A percentile compares a stretch with the other conserved stretches of the same genome.
These are phyloP conservation scores for Eumacrocentrus americanus DNA, from an alignment of 2,888 invertebrate species.

Conservation along the genomic window DNA sequence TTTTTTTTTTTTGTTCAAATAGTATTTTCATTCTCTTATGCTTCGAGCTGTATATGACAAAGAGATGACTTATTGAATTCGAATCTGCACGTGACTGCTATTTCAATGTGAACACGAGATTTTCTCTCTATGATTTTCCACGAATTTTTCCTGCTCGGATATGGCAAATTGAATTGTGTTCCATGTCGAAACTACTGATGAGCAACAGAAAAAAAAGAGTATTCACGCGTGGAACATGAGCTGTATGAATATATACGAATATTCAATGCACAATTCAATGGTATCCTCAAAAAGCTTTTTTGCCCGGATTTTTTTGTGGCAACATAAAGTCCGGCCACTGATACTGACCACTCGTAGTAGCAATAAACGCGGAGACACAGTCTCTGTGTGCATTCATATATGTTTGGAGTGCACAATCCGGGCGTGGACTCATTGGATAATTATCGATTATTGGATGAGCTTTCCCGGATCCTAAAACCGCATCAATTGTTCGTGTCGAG, in stretches of 20 bases:
- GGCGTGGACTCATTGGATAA: slow-evolving; percentile 19
- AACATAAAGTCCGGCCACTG: background rate
- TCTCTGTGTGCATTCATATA: too few species aligned
- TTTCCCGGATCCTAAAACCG: slow-evolving; percentile 17
- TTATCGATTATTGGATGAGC: slow-evolving; percentile 25
- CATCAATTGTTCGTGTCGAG: slow-evolving; percentile 15
- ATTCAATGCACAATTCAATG: too few species aligned
- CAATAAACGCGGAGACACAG: background rate
- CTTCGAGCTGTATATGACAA: too few species aligned
- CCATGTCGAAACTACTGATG: background rate
- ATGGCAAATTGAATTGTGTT: background rate
- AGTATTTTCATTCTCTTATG: too few species aligned
- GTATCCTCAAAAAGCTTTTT: background rate
- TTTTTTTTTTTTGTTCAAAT: too few species aligned
- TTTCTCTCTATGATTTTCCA: background rate
- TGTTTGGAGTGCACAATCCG: slow-evolving; percentile 4
- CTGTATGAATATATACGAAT: background rate
- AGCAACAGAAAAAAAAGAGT: background rate
- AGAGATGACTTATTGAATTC: background rate
- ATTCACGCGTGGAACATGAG: background rate
- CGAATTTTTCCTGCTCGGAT: background rate
- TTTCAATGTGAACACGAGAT: background rate
- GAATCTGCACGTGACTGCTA: background rate
- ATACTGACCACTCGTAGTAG: too few species aligned
- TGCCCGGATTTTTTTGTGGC: background rate